Evolutionary conservation across 2,888 invertebrate genomes (phyloP).

Genomic region (Melolontha melolontha): DNA sequence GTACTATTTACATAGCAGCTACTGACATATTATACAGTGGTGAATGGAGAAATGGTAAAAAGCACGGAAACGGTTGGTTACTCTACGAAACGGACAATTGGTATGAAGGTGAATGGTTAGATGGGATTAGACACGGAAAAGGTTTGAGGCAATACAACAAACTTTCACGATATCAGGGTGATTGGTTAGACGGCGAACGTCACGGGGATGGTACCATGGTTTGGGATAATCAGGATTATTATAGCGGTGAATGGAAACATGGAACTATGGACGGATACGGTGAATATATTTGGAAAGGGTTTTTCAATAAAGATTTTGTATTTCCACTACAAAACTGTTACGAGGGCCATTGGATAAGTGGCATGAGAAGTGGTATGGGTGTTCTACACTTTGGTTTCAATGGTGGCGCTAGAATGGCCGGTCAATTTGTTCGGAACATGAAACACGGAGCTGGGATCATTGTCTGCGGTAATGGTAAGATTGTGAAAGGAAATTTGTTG

Average conservation of each 20-base stretch:
- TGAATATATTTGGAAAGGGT: constrained; percentile 71
- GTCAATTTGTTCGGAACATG: constrained; percentile 69
- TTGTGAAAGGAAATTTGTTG: constrained; percentile 66
- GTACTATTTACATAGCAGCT: constrained; percentile 55
- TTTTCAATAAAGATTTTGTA: constrained; percentile 68
- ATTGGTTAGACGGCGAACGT: constrained; percentile 68
- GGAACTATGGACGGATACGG: constrained; percentile 72
- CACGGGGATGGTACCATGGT: constrained; percentile 73
- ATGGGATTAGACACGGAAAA: constrained; percentile 65
- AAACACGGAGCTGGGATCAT: constrained; percentile 71
- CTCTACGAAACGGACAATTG: constrained; percentile 58
- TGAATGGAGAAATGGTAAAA: constrained; percentile 62
- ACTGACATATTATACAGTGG: constrained; percentile 61
- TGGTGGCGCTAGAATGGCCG: constrained; percentile 70
- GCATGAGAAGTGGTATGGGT: constrained; percentile 66
- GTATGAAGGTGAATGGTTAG: constrained; percentile 65
- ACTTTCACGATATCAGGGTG: constrained; percentile 70
- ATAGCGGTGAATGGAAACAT: constrained; percentile 71
- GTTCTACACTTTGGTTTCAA: constrained; percentile 66
- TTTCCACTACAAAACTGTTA: constrained; percentile 68
- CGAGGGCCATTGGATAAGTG: constrained; percentile 70
- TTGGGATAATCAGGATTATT: constrained; percentile 73
- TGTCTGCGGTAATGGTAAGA: constrained; percentile 70
- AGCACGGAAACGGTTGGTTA: constrained; percentile 64
- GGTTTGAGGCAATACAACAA: constrained; percentile 70